phyloP scores from a whole-genome alignment of 2,797 vertebrate species.

The Chelmon rostratus region DNA sequence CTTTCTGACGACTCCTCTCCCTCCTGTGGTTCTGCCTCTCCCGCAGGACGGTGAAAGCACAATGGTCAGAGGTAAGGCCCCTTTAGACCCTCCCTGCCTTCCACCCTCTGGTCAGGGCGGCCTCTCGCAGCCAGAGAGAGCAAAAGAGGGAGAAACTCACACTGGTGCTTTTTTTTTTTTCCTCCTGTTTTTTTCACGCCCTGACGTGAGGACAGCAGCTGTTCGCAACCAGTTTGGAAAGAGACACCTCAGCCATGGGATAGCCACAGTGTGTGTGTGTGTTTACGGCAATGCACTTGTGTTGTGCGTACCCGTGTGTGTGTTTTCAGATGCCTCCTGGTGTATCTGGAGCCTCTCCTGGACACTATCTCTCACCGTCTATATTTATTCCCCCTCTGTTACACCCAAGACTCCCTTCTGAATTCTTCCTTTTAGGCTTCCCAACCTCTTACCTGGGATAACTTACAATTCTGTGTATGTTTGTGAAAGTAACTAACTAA shows the following conservation, averaged over 20 bases:
- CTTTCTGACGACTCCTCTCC: slow-evolving; percentile 31
- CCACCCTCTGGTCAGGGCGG: slow-evolving; percentile 72
- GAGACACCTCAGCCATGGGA: slow-evolving; percentile 58
- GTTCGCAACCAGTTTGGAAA: slow-evolving; percentile 67
- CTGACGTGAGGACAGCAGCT: slow-evolving; percentile 80
- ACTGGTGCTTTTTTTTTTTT: slow-evolving; percentile 36
- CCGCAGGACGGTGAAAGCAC: slow-evolving; percentile 65
- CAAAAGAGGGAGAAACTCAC: slow-evolving; percentile 54
- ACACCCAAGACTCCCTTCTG: background rate
- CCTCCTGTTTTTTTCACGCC: slow-evolving; percentile 64
- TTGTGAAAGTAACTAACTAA: slow-evolving; percentile 15
- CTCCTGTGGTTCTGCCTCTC: slow-evolving; percentile 40
- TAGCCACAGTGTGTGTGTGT: slow-evolving; percentile 36
- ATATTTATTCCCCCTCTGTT: slow-evolving; percentile 33
- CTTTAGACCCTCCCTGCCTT: slow-evolving; percentile 79
- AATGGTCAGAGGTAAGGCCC: slow-evolving; percentile 77
- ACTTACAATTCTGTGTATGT: background rate
- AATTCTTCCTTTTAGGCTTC: slow-evolving; percentile 13
- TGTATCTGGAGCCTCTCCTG: slow-evolving; percentile 27
- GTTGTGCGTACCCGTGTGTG: slow-evolving; percentile 15
- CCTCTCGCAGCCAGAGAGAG: slow-evolving; percentile 67
- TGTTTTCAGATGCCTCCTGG: slow-evolving; percentile 39
- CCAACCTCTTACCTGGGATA: background rate
- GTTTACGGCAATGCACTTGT: slow-evolving; percentile 22
- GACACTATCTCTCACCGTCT: slow-evolving; percentile 19